Percentiles rank a stretch among this genome's conserved stretches.
These are phyloP conservation scores for Diplodus puntazzo DNA, from an alignment of 2,797 vertebrate genomes.

Conservation along the genomic window DNA sequence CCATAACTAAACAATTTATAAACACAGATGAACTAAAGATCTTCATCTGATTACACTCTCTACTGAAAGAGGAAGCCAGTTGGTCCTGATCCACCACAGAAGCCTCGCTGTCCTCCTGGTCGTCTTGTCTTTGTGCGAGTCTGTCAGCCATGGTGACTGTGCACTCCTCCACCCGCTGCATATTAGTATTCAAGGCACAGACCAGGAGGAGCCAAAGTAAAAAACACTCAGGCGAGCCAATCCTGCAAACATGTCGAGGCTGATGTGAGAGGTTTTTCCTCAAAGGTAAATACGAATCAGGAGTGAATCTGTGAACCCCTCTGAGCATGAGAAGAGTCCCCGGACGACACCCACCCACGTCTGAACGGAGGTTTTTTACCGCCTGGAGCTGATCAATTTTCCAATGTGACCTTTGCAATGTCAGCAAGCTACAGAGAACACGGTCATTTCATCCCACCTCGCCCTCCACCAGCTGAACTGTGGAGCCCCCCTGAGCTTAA, in stretches of 20 bases:
- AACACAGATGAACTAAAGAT: neutral
- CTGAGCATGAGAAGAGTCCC: neutral
- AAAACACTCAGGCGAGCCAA: slow-evolving; percentile 2
- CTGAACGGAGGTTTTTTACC: slow-evolving; percentile 4
- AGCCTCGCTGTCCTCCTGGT: neutral
- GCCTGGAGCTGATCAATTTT: slow-evolving; percentile 42
- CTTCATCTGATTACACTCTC: neutral
- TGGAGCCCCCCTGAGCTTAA: slow-evolving; percentile 13
- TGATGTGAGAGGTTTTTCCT: slow-evolving; percentile 29
- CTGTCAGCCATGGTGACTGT: slow-evolving; percentile 76
- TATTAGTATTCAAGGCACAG: slow-evolving; percentile 77
- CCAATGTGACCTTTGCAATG: slow-evolving; percentile 54
- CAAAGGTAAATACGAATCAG: slow-evolving; percentile 29
- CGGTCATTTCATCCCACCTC: neutral
- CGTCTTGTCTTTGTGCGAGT: slow-evolving; percentile 27
- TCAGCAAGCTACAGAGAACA: neutral
- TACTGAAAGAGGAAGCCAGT: neutral
- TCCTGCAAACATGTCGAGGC: slow-evolving; percentile 32
- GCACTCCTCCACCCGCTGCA: slow-evolving; percentile 55
- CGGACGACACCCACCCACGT: neutral
- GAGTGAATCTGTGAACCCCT: neutral
- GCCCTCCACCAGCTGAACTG: slow-evolving; percentile 34
- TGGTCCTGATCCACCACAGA: neutral
- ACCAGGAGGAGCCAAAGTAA: slow-evolving; percentile 39
- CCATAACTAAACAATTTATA: neutral